phyloP scores from a whole-genome alignment of 2,113 vertebrate genomes.

The Rattus norvegicus region GRCr8 NC_086032.1:17030501-17031000 shows the following conservation, averaged over 20 bases:
- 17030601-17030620: not conserved
- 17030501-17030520: not conserved
- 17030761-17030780: not conserved
- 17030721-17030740: not conserved
- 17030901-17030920: not conserved
- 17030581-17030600: not conserved
- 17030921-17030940: not conserved
- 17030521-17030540: not conserved
- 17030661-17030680: fast-evolving
- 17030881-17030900: not conserved
- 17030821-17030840: not conserved
- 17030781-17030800: not conserved
- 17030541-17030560: not conserved
- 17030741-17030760: not conserved
- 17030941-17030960: not conserved
- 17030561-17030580: not conserved
- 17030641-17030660: fast-evolving
- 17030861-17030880: not conserved
- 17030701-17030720: not conserved
- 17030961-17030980: not conserved
- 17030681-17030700: not conserved
- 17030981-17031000: too few species aligned
- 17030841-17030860: not conserved
- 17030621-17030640: not conserved
- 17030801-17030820: not conserved